Evolutionary conservation across 2,797 vertebrate species (phyloP).

Genomic region (Anomalospiza imberbis): DNA sequence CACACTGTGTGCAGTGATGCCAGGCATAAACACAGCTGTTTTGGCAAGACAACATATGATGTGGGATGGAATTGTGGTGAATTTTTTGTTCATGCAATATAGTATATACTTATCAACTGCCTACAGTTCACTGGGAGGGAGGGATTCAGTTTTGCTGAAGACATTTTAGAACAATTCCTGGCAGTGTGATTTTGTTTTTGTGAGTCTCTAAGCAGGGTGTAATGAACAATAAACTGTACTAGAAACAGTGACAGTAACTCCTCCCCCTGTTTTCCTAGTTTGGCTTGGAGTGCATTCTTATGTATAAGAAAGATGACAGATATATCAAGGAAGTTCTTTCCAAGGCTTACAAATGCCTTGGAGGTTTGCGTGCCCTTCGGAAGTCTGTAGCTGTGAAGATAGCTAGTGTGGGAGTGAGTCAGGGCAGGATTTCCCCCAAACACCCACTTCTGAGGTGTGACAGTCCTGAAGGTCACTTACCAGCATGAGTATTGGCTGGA

Average conservation of each 20-base stretch:
- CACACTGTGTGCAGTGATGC: not conserved
- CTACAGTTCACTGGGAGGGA: not conserved
- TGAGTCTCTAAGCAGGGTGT: slow-evolving; percentile 18
- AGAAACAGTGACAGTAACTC: slow-evolving; percentile 44
- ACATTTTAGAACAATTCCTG: slow-evolving; percentile 36
- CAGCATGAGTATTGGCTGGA: not conserved
- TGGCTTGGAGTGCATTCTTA: slow-evolving; percentile 42
- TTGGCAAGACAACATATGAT: not conserved
- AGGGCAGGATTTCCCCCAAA: slow-evolving; percentile 46
- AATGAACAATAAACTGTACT: slow-evolving; percentile 58
- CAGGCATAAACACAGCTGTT: slow-evolving; percentile 54
- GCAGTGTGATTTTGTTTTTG: not conserved
- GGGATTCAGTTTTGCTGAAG: not conserved
- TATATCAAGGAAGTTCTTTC: slow-evolving; percentile 49
- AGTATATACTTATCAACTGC: not conserved
- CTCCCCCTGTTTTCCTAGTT: slow-evolving; percentile 32
- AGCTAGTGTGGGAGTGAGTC: slow-evolving; percentile 38
- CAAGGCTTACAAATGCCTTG: not conserved
- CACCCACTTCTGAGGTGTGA: slow-evolving; percentile 22
- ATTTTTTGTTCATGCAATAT: not conserved
- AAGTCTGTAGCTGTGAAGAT: slow-evolving; percentile 65
- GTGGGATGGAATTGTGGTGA: not conserved
- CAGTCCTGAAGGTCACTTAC: not conserved
- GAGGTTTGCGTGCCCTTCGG: slow-evolving; percentile 50
- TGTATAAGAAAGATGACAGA: slow-evolving; percentile 48